A percentile compares a stretch with the other conserved stretches of the same genome.
Evolutionary conservation across 1,140 invertebrate species (phyloP).

Genomic region (Telenomus remus): DNA sequence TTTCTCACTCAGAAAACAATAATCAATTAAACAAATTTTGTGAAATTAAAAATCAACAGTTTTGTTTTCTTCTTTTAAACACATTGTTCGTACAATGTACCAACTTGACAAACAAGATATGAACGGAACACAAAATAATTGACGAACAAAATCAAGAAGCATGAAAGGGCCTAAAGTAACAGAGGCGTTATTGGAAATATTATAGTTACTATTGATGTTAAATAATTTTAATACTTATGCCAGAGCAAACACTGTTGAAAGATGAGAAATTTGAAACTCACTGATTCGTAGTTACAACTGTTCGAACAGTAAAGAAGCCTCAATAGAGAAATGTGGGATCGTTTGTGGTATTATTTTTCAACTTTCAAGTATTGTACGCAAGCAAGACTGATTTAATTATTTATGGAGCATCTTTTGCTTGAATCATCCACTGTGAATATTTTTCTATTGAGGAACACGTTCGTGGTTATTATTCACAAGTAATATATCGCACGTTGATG

Average conservation of each 20-base stretch:
- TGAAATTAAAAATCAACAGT: no score
- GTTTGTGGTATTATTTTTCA: background rate
- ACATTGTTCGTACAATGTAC: no score
- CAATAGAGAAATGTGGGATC: constrained; percentile 29
- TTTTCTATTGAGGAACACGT: constrained; percentile 38
- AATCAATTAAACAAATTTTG: no score
- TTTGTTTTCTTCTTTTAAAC: no score
- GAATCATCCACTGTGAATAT: background rate
- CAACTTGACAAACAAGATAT: no score
- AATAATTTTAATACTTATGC: constrained; percentile 50
- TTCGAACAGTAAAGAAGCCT: constrained; percentile 31
- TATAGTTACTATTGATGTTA: constrained; percentile 57
- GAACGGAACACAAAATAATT: no score
- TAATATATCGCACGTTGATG: constrained; percentile 52
- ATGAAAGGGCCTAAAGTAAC: constrained; percentile 10
- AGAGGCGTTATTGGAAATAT: constrained; percentile 43
- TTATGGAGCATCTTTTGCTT: background rate
- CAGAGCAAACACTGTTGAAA: constrained; percentile 51
- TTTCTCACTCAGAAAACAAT: background rate
- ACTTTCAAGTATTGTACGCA: background rate
- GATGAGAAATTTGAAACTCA: constrained; percentile 46
- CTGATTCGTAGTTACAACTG: constrained; percentile 43
- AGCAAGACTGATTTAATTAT: background rate
- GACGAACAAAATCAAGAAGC: background rate
- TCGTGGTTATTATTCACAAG: constrained; percentile 44